Base-by-base conservation (phyloP, 2,113 vertebrate genomes). In the Malurus cyaneus region DNA sequence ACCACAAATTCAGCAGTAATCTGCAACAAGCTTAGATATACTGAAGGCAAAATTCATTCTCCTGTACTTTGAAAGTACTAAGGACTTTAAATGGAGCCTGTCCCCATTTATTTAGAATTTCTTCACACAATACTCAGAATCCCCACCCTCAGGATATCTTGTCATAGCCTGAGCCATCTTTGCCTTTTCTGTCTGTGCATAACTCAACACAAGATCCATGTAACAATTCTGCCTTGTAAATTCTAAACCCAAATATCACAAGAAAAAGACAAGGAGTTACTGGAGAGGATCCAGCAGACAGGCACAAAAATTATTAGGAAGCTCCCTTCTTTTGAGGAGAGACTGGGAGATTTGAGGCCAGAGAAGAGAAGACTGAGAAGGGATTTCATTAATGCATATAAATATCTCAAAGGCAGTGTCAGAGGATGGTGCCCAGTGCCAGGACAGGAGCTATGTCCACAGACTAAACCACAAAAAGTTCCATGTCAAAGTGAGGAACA, bases 161-260 rank as follows among this genome's bases (percentile, higher is more conserved):
- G 12, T 21, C 4, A 9, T 16, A 17, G 9, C 0, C 0, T 5
- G 42, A 18, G 17, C 14, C 6, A n/a, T 20, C 49, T 41, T 9
- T 24, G 10, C 29, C 41, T 84, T 81, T 82, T 77, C 18, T 82
- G 1, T 28, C 23, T 66, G 9, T 46, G 26, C 50, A 4, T 42
- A 24, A 32, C 14, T 42, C 62, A 26, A 26, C 23, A 52, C 9
- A 57, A 53, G 25, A 8, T 41, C 21, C 36, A 9, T 64, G 21
- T 36, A 71, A 32, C 16, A 26, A 9, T 26, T 87, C 28, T 86
- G 41, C 12, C 34, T 42, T 0, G 0, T 41, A 57, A 86, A 6
- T 80, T 80, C 39, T 56, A 11, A 74, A 74, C 7, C 12, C 36
- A 54, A 54, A 54, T 7, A 69, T 41, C 41, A 18, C 26, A 69